phyloP scores from a whole-genome alignment of 2,797 vertebrate genomes.

The Pseudomugil gertrudae region DNA sequence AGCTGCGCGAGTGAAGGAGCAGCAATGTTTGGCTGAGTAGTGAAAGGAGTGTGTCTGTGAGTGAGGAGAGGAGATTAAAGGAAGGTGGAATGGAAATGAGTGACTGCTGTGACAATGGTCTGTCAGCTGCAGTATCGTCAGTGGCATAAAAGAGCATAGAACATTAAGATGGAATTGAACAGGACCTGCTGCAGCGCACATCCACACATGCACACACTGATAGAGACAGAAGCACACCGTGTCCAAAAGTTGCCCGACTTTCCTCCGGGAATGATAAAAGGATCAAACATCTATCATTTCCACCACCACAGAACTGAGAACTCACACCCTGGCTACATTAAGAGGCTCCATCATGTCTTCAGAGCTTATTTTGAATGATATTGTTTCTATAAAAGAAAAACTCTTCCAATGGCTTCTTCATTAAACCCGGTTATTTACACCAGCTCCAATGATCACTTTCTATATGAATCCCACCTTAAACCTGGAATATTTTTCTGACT shows the following conservation, averaged over 20 bases:
- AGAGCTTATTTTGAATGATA: not conserved
- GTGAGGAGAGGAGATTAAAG: slow-evolving; percentile 50
- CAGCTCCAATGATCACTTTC: no score
- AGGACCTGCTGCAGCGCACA: slow-evolving; percentile 3
- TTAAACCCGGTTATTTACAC: no score
- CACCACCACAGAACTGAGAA: not conserved
- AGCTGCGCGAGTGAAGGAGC: not conserved
- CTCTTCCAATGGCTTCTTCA: no score
- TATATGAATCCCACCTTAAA: no score
- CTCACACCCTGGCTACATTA: not conserved
- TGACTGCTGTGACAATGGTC: slow-evolving; percentile 48
- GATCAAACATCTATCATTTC: not conserved
- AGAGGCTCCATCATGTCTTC: not conserved
- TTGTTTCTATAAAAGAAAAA: no score
- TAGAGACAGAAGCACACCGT: not conserved
- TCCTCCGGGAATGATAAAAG: not conserved
- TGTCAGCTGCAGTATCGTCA: slow-evolving; percentile 35
- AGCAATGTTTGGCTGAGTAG: not conserved
- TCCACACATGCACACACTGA: not conserved
- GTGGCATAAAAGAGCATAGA: slow-evolving; percentile 48
- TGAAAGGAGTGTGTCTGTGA: slow-evolving; percentile 8
- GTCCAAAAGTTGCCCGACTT: not conserved
- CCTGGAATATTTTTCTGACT: no score
- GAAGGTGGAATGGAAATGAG: slow-evolving; percentile 30
- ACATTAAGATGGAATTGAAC: slow-evolving; percentile 28